Evolutionary conservation across 2,113 vertebrate genomes (phyloP).

Genomic region (Nerophis ophidion): DNA sequence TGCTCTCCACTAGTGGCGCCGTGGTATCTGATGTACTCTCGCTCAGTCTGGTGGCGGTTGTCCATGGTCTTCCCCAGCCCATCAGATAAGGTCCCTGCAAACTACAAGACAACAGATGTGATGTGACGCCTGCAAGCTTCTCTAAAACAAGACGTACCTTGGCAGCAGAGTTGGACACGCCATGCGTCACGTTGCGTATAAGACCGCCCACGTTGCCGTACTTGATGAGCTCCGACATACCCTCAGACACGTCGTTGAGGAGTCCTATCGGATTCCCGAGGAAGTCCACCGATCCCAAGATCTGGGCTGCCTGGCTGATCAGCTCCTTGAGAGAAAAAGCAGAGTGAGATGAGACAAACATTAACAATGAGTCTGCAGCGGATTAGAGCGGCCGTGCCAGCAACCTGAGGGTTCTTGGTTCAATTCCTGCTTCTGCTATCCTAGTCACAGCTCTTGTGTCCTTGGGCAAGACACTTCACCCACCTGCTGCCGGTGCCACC

Average conservation of each 20-base stretch:
- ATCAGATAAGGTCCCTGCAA: slow-evolving; percentile 91
- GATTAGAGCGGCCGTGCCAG: too few species aligned
- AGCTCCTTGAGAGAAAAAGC: slow-evolving; percentile 74
- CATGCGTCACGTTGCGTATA: slow-evolving; percentile 93
- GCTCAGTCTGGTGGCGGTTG: slow-evolving; percentile 87
- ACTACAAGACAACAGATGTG: slow-evolving; percentile 64
- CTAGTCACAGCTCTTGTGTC: too few species aligned
- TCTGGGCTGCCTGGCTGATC: slow-evolving; percentile 92
- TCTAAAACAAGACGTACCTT: slow-evolving; percentile 75
- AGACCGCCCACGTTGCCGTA: slow-evolving; percentile 94
- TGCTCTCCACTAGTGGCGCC: slow-evolving; percentile 95
- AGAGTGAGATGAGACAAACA: neutral
- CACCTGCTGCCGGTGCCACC: too few species aligned
- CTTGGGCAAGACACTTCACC: too few species aligned
- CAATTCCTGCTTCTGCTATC: too few species aligned
- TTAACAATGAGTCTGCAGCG: too few species aligned
- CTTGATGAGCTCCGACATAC: slow-evolving; percentile 87
- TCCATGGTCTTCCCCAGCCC: slow-evolving; percentile 98
- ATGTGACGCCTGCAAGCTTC: neutral
- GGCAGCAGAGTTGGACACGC: slow-evolving; percentile 95
- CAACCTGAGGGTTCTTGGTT: too few species aligned
- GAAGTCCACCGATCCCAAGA: slow-evolving; percentile 96
- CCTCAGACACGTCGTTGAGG: slow-evolving; percentile 91
- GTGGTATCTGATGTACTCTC: slow-evolving; percentile 94
- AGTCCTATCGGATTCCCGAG: slow-evolving; percentile 97